Percentiles rank a stretch among this genome's conserved stretches.
Evolutionary conservation across 2,888 invertebrate genomes (phyloP).

Genomic region (Euclidia mi): DNA sequence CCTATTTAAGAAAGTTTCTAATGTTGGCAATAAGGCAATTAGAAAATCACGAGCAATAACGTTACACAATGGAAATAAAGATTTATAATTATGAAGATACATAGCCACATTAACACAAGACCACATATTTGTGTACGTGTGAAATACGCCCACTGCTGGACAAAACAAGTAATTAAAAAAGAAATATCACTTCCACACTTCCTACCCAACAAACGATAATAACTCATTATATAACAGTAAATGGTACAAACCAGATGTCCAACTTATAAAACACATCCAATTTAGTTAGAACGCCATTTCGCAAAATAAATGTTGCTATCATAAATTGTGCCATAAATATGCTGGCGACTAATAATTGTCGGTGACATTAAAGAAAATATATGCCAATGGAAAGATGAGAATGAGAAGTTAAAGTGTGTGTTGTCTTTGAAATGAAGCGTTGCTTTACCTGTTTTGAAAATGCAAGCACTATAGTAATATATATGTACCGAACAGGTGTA

Average conservation of each 20-base stretch:
- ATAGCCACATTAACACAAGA: too few relatives aligned
- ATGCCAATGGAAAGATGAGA: not conserved
- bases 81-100: too few relatives aligned
- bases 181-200: conserved; percentile 21
- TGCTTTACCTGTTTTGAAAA: not conserved
- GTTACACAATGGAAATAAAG: too few relatives aligned
- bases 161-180: conserved; percentile 11
- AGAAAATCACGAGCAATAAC: too few relatives aligned
- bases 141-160: not conserved
- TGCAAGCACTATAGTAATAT: too few relatives aligned
- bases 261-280: conserved; percentile 50
- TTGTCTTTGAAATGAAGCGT: too few relatives aligned
- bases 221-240: conserved; percentile 50
- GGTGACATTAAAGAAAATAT: conserved; percentile 50
- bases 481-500: too few relatives aligned
- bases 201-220: conserved; percentile 24
- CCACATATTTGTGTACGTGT: too few relatives aligned
- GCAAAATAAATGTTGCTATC: conserved; percentile 56
- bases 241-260: conserved; percentile 33
- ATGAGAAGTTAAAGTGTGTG: conserved; percentile 37
- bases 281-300: conserved; percentile 57
- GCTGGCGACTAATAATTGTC: conserved; percentile 39
- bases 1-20: too few relatives aligned
- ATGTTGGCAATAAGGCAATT: too few relatives aligned
- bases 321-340: conserved; percentile 63